Evolutionary conservation across 2,888 invertebrate genomes (phyloP).

Genomic region (Hoplodrina ambigua): DNA sequence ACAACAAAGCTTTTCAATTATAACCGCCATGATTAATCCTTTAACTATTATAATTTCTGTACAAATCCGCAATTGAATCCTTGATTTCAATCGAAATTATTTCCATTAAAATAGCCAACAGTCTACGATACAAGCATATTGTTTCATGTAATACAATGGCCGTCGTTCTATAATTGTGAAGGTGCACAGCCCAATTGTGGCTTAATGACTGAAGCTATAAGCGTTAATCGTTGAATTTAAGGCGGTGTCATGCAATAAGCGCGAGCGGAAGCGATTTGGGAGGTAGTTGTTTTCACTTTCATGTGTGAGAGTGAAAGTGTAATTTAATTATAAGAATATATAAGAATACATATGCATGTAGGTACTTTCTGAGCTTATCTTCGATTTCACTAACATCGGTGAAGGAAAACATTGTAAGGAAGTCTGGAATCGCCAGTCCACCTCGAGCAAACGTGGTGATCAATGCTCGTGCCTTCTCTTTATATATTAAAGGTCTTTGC

Average conservation of each 20-base stretch:
- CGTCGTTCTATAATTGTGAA: slow-evolving; percentile 74
- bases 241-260: slow-evolving; percentile 57
- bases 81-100: slow-evolving; percentile 57
- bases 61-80: slow-evolving; percentile 32
- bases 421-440: too few species aligned
- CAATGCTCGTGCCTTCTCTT: too few species aligned
- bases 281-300: slow-evolving; percentile 4
- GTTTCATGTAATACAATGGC: slow-evolving; percentile 71
- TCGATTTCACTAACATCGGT: too few species aligned
- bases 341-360: too few species aligned
- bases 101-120: slow-evolving; percentile 51
- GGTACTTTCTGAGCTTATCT: too few species aligned
- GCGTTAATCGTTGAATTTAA: slow-evolving; percentile 82
- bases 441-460: too few species aligned
- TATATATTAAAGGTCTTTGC: too few species aligned
- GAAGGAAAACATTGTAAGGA: too few species aligned
- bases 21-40: slow-evolving; percentile 36
- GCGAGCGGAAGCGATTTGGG: slow-evolving; percentile 54
- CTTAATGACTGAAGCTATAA: slow-evolving; percentile 84
- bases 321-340: too few species aligned
- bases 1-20: slow-evolving; percentile 19
- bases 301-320: slow-evolving; percentile 15
- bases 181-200: slow-evolving; percentile 81
- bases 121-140: slow-evolving; percentile 49
- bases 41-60: slow-evolving; percentile 30